A percentile compares a stretch with the other conserved stretches of the same genome.
phyloP scores from a whole-genome alignment of 1,140 invertebrate species.

The Meloidogyne floridensis region DNA sequence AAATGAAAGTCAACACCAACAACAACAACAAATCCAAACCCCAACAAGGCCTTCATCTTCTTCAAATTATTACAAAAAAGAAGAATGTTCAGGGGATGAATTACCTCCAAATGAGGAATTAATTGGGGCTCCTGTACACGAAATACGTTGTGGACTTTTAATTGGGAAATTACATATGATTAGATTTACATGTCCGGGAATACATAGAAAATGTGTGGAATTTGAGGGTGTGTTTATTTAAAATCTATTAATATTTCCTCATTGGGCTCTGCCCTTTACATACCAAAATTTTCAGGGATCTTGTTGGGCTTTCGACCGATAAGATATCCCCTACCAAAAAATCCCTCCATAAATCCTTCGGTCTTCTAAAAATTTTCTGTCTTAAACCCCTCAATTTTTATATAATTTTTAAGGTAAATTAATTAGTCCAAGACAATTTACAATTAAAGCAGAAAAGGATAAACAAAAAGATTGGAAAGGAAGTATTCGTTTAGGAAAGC shows the following conservation, averaged over 20 bases:
- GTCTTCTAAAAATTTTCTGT: no score
- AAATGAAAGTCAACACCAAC: not conserved
- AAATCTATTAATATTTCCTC: no score
- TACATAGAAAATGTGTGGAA: constrained; percentile 68
- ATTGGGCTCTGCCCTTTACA: no score
- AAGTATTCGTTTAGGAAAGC: constrained; percentile 67
- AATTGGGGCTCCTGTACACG: constrained; percentile 47
- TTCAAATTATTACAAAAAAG: not conserved
- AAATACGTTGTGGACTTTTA: constrained; percentile 67
- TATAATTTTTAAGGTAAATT: constrained; percentile 49
- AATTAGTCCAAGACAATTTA: constrained; percentile 67
- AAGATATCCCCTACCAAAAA: no score
- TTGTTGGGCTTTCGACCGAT: no score
- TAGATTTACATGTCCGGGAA: constrained; percentile 68
- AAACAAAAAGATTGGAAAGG: constrained; percentile 70
- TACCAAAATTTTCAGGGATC: no score
- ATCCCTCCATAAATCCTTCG: no score
- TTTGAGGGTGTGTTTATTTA: constrained; percentile 49
- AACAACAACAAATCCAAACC: not conserved
- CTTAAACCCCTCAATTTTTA: not conserved
- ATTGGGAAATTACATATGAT: constrained; percentile 66
- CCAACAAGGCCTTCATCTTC: constrained; percentile 3
- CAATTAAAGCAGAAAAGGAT: constrained; percentile 67
- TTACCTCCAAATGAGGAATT: constrained; percentile 15
- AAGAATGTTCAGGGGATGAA: constrained; percentile 30